Percentiles rank a stretch among this genome's conserved stretches.
These are phyloP conservation scores for Rallus crepitans DNA, from an alignment of 2,797 vertebrate genomes.

Conservation along the genomic window DNA sequence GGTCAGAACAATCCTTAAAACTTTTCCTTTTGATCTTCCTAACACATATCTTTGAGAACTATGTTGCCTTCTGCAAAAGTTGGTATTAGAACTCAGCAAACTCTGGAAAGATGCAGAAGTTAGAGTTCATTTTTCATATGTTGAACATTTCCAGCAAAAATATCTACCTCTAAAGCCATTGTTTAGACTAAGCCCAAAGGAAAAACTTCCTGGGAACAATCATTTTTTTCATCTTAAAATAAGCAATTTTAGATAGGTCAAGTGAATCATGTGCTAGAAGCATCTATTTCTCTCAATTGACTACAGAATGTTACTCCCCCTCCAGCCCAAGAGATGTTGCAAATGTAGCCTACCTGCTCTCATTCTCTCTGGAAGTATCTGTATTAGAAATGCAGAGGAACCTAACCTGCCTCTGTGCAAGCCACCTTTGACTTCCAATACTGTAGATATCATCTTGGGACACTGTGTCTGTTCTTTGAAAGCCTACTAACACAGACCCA, in stretches of 20 bases:
- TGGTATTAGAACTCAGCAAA: not conserved
- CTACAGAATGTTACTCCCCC: rapidly evolving
- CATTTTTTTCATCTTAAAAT: not conserved
- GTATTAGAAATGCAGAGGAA: not conserved
- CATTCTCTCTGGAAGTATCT: not conserved
- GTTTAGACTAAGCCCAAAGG: not conserved
- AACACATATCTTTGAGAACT: not conserved
- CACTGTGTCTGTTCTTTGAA: not conserved
- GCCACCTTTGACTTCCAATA: not conserved
- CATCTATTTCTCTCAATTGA: not conserved
- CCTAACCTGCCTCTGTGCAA: not conserved
- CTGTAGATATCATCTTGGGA: too few relatives aligned
- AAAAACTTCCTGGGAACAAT: not conserved
- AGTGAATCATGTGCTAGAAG: not conserved
- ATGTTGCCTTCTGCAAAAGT: not conserved
- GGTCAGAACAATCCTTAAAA: not conserved
- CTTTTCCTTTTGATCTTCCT: not conserved
- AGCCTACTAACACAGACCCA: not conserved
- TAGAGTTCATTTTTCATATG: not conserved
- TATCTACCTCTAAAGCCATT: not conserved
- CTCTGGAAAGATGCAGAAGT: not conserved
- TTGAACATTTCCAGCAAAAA: not conserved
- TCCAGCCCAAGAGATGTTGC: not conserved
- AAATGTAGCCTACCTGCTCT: not conserved
- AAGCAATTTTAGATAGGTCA: not conserved